phyloP scores from a whole-genome alignment of 2,888 invertebrate species.

The Eupithecia centaureata region DNA sequence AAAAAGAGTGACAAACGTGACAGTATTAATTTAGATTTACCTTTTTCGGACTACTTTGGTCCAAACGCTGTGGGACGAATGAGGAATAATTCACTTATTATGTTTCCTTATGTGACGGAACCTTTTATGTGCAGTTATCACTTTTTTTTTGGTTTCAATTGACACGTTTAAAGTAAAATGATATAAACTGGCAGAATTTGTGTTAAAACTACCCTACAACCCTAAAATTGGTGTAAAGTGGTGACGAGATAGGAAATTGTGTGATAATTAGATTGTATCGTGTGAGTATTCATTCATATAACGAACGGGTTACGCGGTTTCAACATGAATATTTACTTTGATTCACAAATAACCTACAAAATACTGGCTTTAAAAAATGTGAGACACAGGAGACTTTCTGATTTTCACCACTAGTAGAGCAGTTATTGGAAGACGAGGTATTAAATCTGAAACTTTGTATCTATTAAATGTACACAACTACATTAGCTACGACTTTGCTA shows the following conservation, averaged over 20 bases:
- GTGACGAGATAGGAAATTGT: slow-evolving; percentile 6
- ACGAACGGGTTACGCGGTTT: neutral
- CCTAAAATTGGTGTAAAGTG: neutral
- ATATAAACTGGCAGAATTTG: neutral
- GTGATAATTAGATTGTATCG: slow-evolving; percentile 7
- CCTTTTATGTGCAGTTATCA: too few species aligned
- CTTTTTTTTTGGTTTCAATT: too few species aligned
- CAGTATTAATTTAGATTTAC: too few species aligned
- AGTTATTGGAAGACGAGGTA: neutral
- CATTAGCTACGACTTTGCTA: too few species aligned
- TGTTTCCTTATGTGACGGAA: too few species aligned
- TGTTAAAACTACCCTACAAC: neutral
- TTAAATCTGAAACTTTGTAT: neutral
- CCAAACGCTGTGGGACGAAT: too few species aligned
- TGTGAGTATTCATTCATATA: neutral
- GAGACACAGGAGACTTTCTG: neutral
- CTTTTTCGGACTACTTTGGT: too few species aligned
- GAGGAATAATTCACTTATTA: too few species aligned
- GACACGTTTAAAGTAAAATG: too few species aligned
- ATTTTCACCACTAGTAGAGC: neutral
- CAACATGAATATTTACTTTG: slow-evolving; percentile 7
- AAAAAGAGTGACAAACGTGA: too few species aligned
- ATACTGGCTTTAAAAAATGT: neutral
- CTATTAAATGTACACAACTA: too few species aligned
- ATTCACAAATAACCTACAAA: neutral